These are phyloP conservation scores for Meandrusa payeni DNA, from an alignment of 2,888 invertebrate species.

Conservation along the genomic window DNA sequence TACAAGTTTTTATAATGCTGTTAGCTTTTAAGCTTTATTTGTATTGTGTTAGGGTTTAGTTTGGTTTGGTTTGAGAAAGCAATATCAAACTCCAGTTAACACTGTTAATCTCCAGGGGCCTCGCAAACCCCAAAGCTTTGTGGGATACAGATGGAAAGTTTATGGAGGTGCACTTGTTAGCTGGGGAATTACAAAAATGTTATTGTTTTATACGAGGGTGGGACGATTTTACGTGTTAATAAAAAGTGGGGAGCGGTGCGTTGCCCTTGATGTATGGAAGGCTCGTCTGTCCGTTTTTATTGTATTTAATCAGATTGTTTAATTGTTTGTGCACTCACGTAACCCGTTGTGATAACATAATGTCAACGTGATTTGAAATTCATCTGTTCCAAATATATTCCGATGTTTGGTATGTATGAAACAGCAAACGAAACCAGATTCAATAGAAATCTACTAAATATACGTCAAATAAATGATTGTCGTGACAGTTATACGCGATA, in stretches of 20 bases:
- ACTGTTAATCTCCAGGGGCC: slow-evolving; percentile 58
- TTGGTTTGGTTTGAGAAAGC: slow-evolving; percentile 35
- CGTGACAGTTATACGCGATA: no score
- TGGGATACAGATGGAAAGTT: slow-evolving; percentile 70
- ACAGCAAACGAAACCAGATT: no score
- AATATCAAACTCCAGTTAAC: slow-evolving; percentile 64
- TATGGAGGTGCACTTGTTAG: slow-evolving; percentile 74
- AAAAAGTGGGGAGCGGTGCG: slow-evolving; percentile 62
- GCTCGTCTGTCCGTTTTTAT: slow-evolving; percentile 42
- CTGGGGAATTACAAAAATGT: slow-evolving; percentile 71
- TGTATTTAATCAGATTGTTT: slow-evolving; percentile 49
- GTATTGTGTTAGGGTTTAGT: slow-evolving; percentile 24
- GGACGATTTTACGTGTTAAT: slow-evolving; percentile 70
- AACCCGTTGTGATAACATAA: slow-evolving; percentile 1
- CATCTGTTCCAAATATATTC: slow-evolving; percentile 16
- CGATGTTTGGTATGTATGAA: no score
- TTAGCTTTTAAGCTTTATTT: slow-evolving; percentile 32
- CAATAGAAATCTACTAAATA: no score
- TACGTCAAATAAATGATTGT: no score
- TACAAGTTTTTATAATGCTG: slow-evolving; percentile 29
- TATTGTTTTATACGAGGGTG: slow-evolving; percentile 65
- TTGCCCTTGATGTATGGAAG: slow-evolving; percentile 38
- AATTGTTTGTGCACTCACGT: slow-evolving; percentile 24
- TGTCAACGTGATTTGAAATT: not conserved
- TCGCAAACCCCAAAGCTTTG: slow-evolving; percentile 65